Base-by-base conservation (phyloP, 2,797 vertebrate genomes). In the Eidolon dupreanum region DNA sequence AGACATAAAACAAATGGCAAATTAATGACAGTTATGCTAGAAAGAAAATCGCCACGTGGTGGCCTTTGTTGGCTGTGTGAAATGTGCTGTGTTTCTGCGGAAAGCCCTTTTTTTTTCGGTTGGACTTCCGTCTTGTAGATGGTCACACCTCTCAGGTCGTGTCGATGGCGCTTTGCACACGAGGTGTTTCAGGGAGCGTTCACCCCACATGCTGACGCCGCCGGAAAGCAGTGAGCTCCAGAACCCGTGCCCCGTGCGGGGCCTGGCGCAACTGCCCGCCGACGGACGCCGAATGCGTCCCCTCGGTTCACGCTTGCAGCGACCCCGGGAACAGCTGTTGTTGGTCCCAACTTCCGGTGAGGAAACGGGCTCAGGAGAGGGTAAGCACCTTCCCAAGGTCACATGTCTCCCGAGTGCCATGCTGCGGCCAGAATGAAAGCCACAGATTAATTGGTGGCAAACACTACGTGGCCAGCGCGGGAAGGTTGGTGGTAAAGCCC, bases 81-180 rank as follows among this genome's bases (percentile, higher is more conserved):
- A 19, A 49, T 28, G 1, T 0, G 31, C 33, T 0, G 1, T 5
- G 2, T 12, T 9, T 22, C 8, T 11, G 6, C 3, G 9, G 12
- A 10, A n/a, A 15, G 7, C 1, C 16, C 13, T 17, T 19, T 24
- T n/a, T 12, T 0, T 9, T 11, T 26, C 1, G 33, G 33, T 7
- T 11, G 46, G 20, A 11, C 26, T 22, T 55, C 16, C 20, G 13
- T 61, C 43, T 3, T 0, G 1, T 13, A 16, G 10, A 3, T 0
- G 3, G 11, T n/a, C 16, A 0, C 3, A 28, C 33, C 46, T 57
- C 3, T 16, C 12, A 0, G 31, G 12, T 16, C 0, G 0, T 10
- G 8, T 0, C 0, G 1, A n/a, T 0, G 20, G 43, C 0, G 2
- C n/a, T 38, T 36, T 5, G 17, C 22, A 1, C 1, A 0, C 0